Percentiles rank a stretch among this genome's conserved stretches.
Evolutionary conservation across 2,888 invertebrate species (phyloP).

Genomic region (Isotomurus palustris): DNA sequence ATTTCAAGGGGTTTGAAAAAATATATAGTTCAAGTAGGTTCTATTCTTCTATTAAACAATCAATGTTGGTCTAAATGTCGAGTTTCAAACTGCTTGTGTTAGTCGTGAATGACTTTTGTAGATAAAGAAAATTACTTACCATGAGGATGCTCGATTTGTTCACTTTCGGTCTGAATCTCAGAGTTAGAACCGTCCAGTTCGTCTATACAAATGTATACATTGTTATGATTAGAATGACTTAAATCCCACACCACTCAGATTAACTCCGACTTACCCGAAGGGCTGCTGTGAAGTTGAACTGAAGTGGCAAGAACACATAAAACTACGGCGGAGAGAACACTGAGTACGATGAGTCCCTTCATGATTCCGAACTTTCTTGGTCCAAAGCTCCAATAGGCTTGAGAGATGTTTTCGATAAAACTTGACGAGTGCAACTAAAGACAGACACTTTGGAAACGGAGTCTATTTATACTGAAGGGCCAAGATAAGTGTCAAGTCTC

Average conservation of each 20-base stretch:
- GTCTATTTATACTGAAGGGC: slow-evolving; percentile 32
- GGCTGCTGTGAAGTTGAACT: not conserved
- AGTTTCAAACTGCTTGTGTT: too few relatives aligned
- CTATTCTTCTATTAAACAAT: too few relatives aligned
- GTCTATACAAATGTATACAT: too few relatives aligned
- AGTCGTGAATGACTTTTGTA: too few relatives aligned
- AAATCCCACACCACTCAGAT: not conserved
- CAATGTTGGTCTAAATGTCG: too few relatives aligned
- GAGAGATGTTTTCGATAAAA: slow-evolving; percentile 2
- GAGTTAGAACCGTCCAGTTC: too few relatives aligned
- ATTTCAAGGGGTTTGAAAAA: too few relatives aligned
- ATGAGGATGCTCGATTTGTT: too few relatives aligned
- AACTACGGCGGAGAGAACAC: slow-evolving; percentile 6
- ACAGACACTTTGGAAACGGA: slow-evolving; percentile 5
- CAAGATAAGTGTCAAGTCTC: slow-evolving; percentile 14
- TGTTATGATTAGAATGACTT: too few relatives aligned
- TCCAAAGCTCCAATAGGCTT: not conserved
- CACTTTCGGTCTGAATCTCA: too few relatives aligned
- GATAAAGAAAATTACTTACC: too few relatives aligned
- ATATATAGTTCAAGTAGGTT: too few relatives aligned
- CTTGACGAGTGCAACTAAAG: not conserved
- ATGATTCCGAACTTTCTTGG: not conserved
- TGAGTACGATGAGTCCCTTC: slow-evolving; percentile 3
- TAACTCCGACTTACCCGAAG: not conserved
- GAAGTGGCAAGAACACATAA: slow-evolving; percentile 4